These are phyloP conservation scores for Trissolcus basalis DNA, from an alignment of 1,140 invertebrate genomes.

Conservation along the genomic window DNA sequence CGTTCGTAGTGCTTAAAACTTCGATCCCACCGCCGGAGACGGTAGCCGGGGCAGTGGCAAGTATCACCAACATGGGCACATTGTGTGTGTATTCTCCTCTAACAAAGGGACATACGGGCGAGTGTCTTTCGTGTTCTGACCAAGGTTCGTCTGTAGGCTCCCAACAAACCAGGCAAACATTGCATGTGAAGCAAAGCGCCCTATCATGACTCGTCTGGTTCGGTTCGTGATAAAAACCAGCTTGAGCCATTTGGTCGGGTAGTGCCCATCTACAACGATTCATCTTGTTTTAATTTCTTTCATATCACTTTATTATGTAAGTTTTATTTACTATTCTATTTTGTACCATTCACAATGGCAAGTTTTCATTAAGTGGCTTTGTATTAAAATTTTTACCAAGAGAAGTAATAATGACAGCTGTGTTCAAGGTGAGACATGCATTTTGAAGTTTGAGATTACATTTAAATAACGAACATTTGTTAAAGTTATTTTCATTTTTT, in stretches of 20 bases:
- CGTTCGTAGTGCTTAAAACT: constrained; percentile 83
- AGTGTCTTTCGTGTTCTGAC: constrained; percentile 96
- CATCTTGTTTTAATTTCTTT: too few species aligned
- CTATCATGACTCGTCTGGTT: constrained; percentile 91
- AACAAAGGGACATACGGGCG: constrained; percentile 93
- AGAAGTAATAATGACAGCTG: too few species aligned
- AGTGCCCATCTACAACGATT: constrained; percentile 87
- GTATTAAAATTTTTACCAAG: too few species aligned
- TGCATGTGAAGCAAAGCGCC: constrained; percentile 96
- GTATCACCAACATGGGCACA: constrained; percentile 92
- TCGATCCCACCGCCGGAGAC: constrained; percentile 79
- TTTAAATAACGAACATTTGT: too few species aligned
- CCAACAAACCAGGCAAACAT: constrained; percentile 95
- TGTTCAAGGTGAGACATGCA: too few species aligned
- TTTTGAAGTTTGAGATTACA: too few species aligned
- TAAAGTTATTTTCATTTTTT: too few species aligned
- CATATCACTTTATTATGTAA: too few species aligned
- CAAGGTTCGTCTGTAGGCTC: constrained; percentile 97
- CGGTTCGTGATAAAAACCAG: constrained; percentile 96
- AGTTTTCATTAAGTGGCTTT: too few species aligned
- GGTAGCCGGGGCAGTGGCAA: constrained; percentile 89
- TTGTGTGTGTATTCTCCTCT: constrained; percentile 96
- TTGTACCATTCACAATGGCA: too few species aligned
- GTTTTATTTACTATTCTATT: too few species aligned
- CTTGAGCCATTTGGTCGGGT: constrained; percentile 96